A percentile compares a stretch with the other conserved stretches of the same genome.
Conservation (phyloP, 2,797 vertebrate genomes). For the Parambassis ranga region DNA sequence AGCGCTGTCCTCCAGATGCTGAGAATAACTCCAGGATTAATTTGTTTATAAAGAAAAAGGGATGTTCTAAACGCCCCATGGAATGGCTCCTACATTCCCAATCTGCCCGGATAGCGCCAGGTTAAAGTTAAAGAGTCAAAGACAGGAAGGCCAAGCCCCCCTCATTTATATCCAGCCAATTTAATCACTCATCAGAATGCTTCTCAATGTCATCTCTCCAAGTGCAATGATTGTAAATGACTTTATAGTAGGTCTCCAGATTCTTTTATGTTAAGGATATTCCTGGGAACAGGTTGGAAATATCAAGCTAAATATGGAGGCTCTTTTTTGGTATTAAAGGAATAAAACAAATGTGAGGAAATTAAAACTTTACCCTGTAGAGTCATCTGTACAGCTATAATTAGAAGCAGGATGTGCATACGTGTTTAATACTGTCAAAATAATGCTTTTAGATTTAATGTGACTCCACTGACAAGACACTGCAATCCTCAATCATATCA, state of each 20-base stretch:
- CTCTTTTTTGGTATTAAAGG: too few relatives aligned
- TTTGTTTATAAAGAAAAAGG: constrained; percentile 62
- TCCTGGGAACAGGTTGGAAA: constrained; percentile 1
- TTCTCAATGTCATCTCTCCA: constrained; percentile 9
- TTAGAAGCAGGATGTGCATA: too few relatives aligned
- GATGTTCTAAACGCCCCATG: constrained; percentile 20
- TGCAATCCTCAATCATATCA: too few relatives aligned
- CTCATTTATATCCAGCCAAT: constrained; percentile 27
- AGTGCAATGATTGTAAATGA: constrained; percentile 14
- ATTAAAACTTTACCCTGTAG: too few relatives aligned
- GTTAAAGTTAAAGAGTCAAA: constrained; percentile 1
- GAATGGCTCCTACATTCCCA: constrained; percentile 46
- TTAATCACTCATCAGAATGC: constrained; percentile 25
- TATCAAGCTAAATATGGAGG: too few relatives aligned
- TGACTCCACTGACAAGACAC: too few relatives aligned
- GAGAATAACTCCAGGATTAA: constrained; percentile 49
- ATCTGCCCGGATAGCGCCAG: constrained; percentile 17
- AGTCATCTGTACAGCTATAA: too few relatives aligned
- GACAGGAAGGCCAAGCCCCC: constrained; percentile 1
- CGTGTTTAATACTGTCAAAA: too few relatives aligned
- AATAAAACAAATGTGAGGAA: too few relatives aligned
- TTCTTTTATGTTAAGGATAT: not conserved
- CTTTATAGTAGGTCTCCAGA: not conserved
- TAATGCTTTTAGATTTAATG: too few relatives aligned
- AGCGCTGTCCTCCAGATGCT: constrained; percentile 43